These are phyloP conservation scores for Ormyrus rosae DNA, from an alignment of 2,888 invertebrate species.

Conservation along the genomic window DNA sequence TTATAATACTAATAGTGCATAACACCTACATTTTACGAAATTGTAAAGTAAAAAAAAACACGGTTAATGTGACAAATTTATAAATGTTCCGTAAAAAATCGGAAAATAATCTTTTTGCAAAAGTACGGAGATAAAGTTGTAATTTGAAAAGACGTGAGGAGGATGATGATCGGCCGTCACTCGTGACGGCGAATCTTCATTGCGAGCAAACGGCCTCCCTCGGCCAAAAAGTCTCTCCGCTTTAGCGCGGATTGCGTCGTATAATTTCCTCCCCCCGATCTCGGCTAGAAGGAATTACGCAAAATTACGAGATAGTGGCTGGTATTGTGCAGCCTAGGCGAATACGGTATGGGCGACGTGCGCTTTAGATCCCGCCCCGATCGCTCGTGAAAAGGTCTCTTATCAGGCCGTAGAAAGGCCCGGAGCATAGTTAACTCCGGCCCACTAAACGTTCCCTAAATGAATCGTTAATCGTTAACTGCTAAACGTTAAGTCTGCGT, in stretches of 20 bases:
- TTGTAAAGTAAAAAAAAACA: not conserved
- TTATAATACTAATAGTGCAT: too few relatives aligned
- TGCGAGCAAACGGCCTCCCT: not conserved
- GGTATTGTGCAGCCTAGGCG: constrained; percentile 47
- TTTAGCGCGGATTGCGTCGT: constrained; percentile 12
- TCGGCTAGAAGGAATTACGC: constrained; percentile 44
- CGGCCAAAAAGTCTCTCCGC: not conserved
- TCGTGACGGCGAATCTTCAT: constrained; percentile 33
- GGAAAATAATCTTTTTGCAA: not conserved
- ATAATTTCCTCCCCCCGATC: constrained; percentile 10
- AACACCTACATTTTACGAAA: too few relatives aligned
- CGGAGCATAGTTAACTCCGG: constrained; percentile 42
- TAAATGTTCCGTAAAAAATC: not conserved
- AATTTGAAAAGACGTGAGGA: constrained; percentile 25
- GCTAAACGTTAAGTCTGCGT: constrained; percentile 50
- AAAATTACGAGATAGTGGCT: constrained; percentile 56
- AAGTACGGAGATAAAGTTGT: not conserved
- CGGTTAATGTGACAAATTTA: not conserved
- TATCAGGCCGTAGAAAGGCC: constrained; percentile 57
- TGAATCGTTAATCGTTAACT: constrained; percentile 76
- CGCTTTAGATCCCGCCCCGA: constrained; percentile 27
- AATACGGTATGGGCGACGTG: not conserved
- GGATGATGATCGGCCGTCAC: constrained; percentile 38
- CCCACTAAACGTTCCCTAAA: constrained; percentile 73
- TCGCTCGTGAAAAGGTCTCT: constrained; percentile 55